These are phyloP conservation scores for Trichonephila clavata DNA, from an alignment of 1,140 invertebrate species.

Conservation along the genomic window DNA sequence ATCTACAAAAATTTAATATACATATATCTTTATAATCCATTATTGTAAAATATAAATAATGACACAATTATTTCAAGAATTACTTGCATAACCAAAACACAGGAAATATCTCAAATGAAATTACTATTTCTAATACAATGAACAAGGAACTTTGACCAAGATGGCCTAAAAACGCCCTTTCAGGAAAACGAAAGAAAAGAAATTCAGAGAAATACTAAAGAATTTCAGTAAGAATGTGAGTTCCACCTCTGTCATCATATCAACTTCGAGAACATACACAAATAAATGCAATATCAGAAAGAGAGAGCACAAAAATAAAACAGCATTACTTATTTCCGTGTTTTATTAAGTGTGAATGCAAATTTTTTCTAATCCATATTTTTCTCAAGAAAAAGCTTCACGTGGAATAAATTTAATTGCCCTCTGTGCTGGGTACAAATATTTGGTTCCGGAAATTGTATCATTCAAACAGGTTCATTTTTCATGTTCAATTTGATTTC, in stretches of 20 bases:
- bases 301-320: not conserved
- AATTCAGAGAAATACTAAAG: not conserved
- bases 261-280: not conserved
- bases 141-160: constrained; percentile 14
- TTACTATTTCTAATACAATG: not conserved
- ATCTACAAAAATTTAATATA: too few relatives aligned
- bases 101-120: not conserved
- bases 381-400: too few relatives aligned
- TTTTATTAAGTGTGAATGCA: not conserved
- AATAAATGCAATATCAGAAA: not conserved
- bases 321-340: not conserved
- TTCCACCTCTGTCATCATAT: not conserved
- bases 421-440: too few relatives aligned
- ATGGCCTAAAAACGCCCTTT: constrained; percentile 34
- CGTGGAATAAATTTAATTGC: too few relatives aligned
- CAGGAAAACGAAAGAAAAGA: constrained; percentile 9
- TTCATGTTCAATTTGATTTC: too few relatives aligned
- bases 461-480: too few relatives aligned
- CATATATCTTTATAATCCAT: too few relatives aligned
- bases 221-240: not conserved
- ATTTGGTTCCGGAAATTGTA: too few relatives aligned
- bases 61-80: not conserved
- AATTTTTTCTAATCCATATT: too few relatives aligned
- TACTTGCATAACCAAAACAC: not conserved
- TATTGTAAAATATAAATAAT: too few relatives aligned